A percentile compares a stretch with the other conserved stretches of the same genome.
These are phyloP conservation scores for Drosophila anceps DNA, from an alignment of 2,888 invertebrate species.

Conservation along the genomic window DNA sequence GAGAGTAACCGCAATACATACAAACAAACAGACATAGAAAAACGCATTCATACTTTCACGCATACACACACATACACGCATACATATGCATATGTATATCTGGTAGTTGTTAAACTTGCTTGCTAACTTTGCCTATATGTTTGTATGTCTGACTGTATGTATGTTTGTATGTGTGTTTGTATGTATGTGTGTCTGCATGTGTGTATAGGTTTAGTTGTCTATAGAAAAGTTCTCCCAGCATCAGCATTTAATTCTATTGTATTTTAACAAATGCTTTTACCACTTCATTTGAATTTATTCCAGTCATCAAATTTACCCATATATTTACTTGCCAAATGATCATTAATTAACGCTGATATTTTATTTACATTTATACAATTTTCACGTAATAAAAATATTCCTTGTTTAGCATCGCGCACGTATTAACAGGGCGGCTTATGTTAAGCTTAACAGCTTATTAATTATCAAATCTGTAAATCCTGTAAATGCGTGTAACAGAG, in stretches of 20 bases:
- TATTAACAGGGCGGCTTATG: neutral
- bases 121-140: constrained; percentile 42
- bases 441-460: constrained; percentile 12
- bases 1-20: constrained; percentile 41
- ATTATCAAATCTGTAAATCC: constrained; percentile 10
- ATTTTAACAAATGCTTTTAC: constrained; percentile 50
- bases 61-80: constrained; percentile 7
- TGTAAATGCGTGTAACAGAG: constrained; percentile 13
- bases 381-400: neutral
- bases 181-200: neutral
- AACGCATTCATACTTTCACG: constrained; percentile 48
- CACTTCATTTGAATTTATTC: constrained; percentile 56
- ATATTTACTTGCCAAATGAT: constrained; percentile 22
- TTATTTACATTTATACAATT: constrained; percentile 5
- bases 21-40: constrained; percentile 47
- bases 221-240: constrained; percentile 41
- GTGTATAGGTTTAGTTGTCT: constrained; percentile 7
- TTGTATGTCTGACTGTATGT: neutral
- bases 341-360: constrained; percentile 7
- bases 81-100: constrained; percentile 19
- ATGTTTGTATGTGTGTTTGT: constrained; percentile 3
- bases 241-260: constrained; percentile 58
- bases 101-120: constrained; percentile 66
- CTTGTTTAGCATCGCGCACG: neutral
- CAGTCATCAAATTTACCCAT: constrained; percentile 59